Percentiles rank a stretch among this genome's conserved stretches.
These are phyloP conservation scores for Lepidochitona cinerea DNA, from an alignment of 2,888 invertebrate species.

Conservation along the genomic window DNA sequence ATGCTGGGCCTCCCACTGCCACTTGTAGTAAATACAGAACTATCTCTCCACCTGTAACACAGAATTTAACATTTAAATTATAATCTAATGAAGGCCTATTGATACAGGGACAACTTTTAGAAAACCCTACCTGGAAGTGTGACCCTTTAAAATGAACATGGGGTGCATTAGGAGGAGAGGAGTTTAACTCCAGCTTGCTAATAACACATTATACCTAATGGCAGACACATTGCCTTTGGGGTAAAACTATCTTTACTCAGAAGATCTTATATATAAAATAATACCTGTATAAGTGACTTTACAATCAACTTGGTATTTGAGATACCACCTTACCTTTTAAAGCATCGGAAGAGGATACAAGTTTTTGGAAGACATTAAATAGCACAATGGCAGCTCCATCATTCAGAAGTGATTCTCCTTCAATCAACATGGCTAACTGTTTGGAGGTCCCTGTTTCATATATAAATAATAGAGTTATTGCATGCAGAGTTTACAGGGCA, in stretches of 20 bases:
- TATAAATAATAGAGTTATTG: no score
- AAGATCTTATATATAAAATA: no score
- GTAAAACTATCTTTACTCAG: not conserved
- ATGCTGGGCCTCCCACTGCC: constrained; percentile 66
- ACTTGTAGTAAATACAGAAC: constrained; percentile 58
- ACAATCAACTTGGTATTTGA: not conserved
- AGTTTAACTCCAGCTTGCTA: no score
- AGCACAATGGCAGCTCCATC: constrained; percentile 72
- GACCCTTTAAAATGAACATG: no score
- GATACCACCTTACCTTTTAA: constrained; percentile 31
- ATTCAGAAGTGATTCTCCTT: constrained; percentile 73
- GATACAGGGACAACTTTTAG: no score
- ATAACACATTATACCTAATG: no score
- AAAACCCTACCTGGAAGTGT: no score
- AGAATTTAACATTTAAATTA: no score
- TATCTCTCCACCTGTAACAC: constrained; percentile 51
- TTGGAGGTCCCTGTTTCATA: constrained; percentile 67
- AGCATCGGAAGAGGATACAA: constrained; percentile 40
- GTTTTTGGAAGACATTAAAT: constrained; percentile 65
- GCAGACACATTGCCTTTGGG: no score
- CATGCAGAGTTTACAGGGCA: no score
- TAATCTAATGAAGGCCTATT: no score
- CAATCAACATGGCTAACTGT: constrained; percentile 69
- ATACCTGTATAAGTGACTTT: not conserved
- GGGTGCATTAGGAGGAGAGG: no score